These are phyloP conservation scores for Phasianus colchicus DNA, from an alignment of 2,113 vertebrate genomes.

Conservation along the genomic window DNA sequence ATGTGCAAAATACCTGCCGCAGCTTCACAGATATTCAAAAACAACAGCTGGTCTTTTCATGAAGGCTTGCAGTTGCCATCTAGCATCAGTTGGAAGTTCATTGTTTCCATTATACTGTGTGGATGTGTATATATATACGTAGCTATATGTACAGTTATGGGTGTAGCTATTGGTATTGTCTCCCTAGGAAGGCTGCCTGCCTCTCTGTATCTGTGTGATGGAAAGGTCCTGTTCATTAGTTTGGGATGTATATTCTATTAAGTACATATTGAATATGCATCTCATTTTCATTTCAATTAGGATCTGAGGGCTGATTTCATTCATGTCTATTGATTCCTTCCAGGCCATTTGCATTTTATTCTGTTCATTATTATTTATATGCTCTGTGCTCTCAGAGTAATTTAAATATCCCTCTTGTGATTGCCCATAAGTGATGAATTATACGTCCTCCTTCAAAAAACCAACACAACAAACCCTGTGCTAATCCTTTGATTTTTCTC, in stretches of 20 bases:
- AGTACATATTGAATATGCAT: constrained; percentile 41
- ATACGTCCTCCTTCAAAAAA: constrained; percentile 26
- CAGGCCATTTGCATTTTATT: constrained; percentile 57
- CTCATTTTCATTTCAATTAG: constrained; percentile 60
- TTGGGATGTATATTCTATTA: constrained; percentile 33
- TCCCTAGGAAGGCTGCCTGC: background rate
- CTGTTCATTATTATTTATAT: constrained; percentile 61
- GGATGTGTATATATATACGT: background rate
- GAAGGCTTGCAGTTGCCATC: background rate
- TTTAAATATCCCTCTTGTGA: constrained; percentile 39
- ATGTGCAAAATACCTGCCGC: constrained; percentile 1
- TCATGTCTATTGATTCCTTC: constrained; percentile 54
- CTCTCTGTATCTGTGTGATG: background rate
- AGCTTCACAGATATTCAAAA: background rate
- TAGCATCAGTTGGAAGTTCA: background rate
- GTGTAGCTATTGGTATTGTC: background rate
- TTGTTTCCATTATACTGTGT: background rate
- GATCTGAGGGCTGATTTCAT: constrained; percentile 36
- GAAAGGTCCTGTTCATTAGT: constrained; percentile 40
- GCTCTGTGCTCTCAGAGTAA: constrained; percentile 39
- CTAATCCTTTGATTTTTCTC: constrained; percentile 4
- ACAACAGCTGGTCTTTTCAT: constrained; percentile 19
- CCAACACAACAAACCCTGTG: background rate
- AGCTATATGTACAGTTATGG: background rate
- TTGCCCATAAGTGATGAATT: constrained; percentile 59